Conservation (phyloP, 2,888 invertebrate species). For the Aelia acuminata region DNA sequence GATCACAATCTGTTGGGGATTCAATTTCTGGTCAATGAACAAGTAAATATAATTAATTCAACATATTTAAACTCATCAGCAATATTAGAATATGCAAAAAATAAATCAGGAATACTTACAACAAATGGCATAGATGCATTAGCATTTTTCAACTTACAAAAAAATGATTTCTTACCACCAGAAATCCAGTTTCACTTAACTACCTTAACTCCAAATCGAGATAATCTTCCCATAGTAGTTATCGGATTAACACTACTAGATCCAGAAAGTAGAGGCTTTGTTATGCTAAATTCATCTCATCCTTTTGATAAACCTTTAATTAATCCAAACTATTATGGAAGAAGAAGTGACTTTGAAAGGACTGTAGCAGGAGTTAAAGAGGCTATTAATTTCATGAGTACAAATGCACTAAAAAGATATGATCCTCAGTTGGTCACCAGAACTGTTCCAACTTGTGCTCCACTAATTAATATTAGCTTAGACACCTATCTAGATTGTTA, state of each 20-base stretch:
- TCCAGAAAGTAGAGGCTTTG: constrained; percentile 60
- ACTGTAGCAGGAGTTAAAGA: constrained; percentile 67
- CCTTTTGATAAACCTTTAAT: constrained; percentile 70
- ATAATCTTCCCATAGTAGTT: constrained; percentile 55
- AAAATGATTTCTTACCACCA: constrained; percentile 55
- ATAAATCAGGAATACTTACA: constrained; percentile 54
- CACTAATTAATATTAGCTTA: constrained; percentile 63
- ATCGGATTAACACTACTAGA: constrained; percentile 53
- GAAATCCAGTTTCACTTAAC: constrained; percentile 61
- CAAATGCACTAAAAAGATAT: constrained; percentile 65
- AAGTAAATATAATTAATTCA: constrained; percentile 52
- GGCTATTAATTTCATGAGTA: constrained; percentile 64
- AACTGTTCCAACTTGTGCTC: constrained; percentile 64
- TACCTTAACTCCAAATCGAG: constrained; percentile 55
- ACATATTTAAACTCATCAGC: constrained; percentile 54
- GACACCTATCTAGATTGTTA: constrained; percentile 71
- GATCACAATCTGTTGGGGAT: constrained; percentile 66
- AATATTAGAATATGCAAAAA: constrained; percentile 55
- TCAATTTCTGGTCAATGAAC: constrained; percentile 55
- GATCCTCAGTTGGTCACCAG: constrained; percentile 64
- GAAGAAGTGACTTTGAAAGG: constrained; percentile 69
- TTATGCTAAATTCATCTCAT: constrained; percentile 53
- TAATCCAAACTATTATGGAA: constrained; percentile 72
- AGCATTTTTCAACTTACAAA: constrained; percentile 61
- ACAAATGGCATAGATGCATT: constrained; percentile 61